Evolutionary conservation across 2,113 vertebrate genomes (phyloP).

Genomic region (Mustela nigripes): DNA sequence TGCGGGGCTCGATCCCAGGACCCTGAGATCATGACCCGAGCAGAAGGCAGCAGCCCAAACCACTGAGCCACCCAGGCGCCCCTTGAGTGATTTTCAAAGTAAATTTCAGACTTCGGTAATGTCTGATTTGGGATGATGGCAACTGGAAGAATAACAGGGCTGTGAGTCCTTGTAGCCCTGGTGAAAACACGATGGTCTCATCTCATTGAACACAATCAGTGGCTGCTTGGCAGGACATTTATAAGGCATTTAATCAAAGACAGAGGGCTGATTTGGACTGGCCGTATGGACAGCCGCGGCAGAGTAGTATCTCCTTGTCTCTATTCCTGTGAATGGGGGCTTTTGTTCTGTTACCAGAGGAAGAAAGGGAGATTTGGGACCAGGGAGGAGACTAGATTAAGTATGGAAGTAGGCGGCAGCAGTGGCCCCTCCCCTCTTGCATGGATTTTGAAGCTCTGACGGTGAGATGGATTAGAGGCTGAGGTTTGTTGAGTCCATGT

Average conservation of each 20-base stretch:
- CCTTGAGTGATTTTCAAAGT: neutral
- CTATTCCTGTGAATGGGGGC: constrained; percentile 12
- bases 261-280: neutral
- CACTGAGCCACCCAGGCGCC: too few species aligned
- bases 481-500: neutral
- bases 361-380: constrained; percentile 15
- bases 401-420: neutral
- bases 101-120: neutral
- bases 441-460: neutral
- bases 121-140: neutral
- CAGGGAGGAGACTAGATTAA: neutral
- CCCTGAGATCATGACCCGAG: too few species aligned
- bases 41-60: too few species aligned
- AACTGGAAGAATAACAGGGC: neutral
- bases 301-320: constrained; percentile 1
- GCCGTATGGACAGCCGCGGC: neutral
- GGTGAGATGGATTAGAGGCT: neutral
- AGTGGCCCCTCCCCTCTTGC: neutral
- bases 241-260: constrained; percentile 31
- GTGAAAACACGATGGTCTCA: neutral
- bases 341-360: constrained; percentile 47
- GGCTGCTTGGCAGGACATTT: neutral
- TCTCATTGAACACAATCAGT: neutral
- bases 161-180: neutral
- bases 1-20: too few species aligned